Base-by-base conservation (phyloP, 2,888 invertebrate species). In the Anaspis maculata region DNA sequence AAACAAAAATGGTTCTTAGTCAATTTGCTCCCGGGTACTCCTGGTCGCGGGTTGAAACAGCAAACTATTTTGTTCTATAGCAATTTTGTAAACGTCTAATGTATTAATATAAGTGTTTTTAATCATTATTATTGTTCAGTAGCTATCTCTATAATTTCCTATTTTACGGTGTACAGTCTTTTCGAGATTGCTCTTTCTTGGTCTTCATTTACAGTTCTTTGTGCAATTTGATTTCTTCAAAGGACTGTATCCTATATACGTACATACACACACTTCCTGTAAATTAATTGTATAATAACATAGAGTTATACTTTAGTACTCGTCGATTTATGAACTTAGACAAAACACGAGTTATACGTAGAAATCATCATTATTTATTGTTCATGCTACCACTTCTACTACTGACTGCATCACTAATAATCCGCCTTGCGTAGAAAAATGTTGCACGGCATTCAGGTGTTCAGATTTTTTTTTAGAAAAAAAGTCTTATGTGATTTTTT, bases 381-480 rank as follows among this genome's bases (percentile, higher is more conserved):
- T 54, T 54, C 54, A 57, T 56, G 51, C 52, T 56, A 51, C 51
- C 52, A 54, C 51, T 52, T 51, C 53, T 53, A 50, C 57, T 57
- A 50, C 57, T 57, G 56, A 56, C 55, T 58, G 57, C 57, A 59
- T 55, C 57, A 59, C 59, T 59, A 59, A 25, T 27, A 27, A 59
- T 58, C 53, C 54, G 53, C 52, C 54, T 56, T 57, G 50, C 45
- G 56, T 56, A 53, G 52, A 59, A n/a, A n/a, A n/a, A 55, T 56
- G 50, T 58, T 61, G 59, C 59, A 61, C 58, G 58, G n/a, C n/a
- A n/a, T n/a, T n/a, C 43, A 48, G 43, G 41, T 38, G 44, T 40
- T 41, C 29, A 34, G 35, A 43, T 34, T 42, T 27, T 21, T 25
- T 32, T 35, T 41, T 35, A 41, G 44, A 34, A 47, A 45, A 47